Evolutionary conservation across 2,888 invertebrate genomes (phyloP).

Genomic region (Ormyrus rosae): DNA sequence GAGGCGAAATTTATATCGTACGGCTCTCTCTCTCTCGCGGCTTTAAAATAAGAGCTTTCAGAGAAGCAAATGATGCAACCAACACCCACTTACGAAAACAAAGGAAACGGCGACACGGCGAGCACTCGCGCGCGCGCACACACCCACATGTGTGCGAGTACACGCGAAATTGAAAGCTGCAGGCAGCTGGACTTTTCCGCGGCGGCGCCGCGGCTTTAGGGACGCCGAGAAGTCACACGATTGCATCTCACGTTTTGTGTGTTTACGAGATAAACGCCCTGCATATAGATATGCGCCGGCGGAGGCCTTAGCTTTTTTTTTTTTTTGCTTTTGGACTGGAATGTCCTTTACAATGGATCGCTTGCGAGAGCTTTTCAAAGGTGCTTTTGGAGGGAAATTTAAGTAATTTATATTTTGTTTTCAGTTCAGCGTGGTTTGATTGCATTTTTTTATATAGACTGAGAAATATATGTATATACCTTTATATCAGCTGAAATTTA

Average conservation of each 20-base stretch:
- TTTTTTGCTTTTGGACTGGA: too few species aligned
- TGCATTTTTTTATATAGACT: too few species aligned
- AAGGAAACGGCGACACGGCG: constrained; percentile 44
- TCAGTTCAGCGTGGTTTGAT: too few species aligned
- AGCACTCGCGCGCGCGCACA: constrained; percentile 10
- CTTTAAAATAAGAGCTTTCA: constrained; percentile 40
- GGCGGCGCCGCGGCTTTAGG: too few species aligned
- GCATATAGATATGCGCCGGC: too few species aligned
- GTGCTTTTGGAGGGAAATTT: too few species aligned
- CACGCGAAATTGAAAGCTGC: constrained; percentile 30
- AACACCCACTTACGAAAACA: constrained; percentile 53
- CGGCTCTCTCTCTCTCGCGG: background rate
- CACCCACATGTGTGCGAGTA: background rate
- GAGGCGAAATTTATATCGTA: constrained; percentile 24
- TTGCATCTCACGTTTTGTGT: background rate
- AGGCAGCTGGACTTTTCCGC: constrained; percentile 4
- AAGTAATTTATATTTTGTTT: too few species aligned
- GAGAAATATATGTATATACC: too few species aligned
- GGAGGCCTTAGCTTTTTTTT: background rate
- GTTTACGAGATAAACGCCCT: too few species aligned
- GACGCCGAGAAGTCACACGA: constrained; percentile 1
- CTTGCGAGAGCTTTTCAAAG: too few species aligned
- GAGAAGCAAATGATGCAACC: constrained; percentile 48
- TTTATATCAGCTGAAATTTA: too few species aligned
- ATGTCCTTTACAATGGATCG: too few species aligned